Evolutionary conservation across 2,113 vertebrate genomes (phyloP).

Genomic region (Agelaius tricolor): DNA sequence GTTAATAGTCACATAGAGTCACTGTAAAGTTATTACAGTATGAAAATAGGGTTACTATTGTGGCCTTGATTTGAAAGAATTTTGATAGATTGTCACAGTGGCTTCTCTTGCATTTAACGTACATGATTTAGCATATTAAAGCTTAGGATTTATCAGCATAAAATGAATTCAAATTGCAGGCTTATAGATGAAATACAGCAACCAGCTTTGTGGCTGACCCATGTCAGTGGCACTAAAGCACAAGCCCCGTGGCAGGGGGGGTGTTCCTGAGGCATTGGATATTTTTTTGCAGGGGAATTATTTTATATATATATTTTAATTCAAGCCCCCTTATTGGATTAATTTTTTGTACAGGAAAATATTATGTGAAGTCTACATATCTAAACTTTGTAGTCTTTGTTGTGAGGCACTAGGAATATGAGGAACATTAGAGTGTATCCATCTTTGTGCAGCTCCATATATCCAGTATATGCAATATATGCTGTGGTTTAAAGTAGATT

Average conservation of each 20-base stretch:
- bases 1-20: neutral
- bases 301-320: neutral
- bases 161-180: neutral
- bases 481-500: neutral
- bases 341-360: neutral
- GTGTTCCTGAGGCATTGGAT: neutral
- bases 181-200: neutral
- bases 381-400: neutral
- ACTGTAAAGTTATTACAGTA: neutral
- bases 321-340: neutral
- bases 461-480: neutral
- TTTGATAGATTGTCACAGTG: neutral
- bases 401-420: neutral
- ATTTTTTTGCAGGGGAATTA: neutral
- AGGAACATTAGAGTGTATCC: neutral
- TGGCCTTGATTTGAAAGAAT: neutral
- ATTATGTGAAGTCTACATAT: no score
- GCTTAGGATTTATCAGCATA: neutral
- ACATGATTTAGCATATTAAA: neutral
- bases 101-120: neutral
- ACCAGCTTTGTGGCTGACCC: neutral
- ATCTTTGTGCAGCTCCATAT: neutral
- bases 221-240: neutral
- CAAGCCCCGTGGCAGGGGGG: accelerated
- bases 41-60: neutral